Evolutionary conservation across 1,140 invertebrate genomes (phyloP).

Genomic region (Lepidurus couesii): DNA sequence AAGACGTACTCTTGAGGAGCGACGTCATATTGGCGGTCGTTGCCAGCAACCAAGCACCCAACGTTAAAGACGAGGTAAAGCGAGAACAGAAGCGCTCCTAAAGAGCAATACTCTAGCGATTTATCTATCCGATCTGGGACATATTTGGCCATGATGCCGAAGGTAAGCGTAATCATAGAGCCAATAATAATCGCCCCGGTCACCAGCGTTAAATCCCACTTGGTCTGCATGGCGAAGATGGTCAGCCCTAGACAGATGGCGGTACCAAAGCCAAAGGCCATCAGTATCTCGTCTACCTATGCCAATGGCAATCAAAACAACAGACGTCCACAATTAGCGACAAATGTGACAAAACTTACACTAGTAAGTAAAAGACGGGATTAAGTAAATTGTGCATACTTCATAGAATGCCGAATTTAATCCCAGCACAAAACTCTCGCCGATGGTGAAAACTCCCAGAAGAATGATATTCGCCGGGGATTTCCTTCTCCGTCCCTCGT

Average conservation of each 20-base stretch:
- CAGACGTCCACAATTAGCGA: no score
- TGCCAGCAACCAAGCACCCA: conserved; percentile 55
- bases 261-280: conserved; percentile 46
- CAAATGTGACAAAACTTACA: neutral
- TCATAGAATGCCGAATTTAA: conserved; percentile 43
- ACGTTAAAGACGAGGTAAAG: conserved; percentile 55
- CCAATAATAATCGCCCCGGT: conserved; percentile 49
- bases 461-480: conserved; percentile 52
- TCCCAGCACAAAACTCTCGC: conserved; percentile 70
- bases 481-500: conserved; percentile 46
- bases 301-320: neutral
- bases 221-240: conserved; percentile 50
- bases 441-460: conserved; percentile 50
- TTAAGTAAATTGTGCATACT: conserved; percentile 21
- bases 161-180: conserved; percentile 48
- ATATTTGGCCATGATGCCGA: conserved; percentile 50
- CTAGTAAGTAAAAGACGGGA: conserved; percentile 22
- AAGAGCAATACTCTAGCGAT: conserved; percentile 45
- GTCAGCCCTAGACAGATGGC: conserved; percentile 50
- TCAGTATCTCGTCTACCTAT: conserved; percentile 42
- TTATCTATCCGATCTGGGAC: conserved; percentile 42
- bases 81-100: conserved; percentile 52
- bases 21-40: conserved; percentile 49
- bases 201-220: conserved; percentile 49
- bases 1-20: conserved; percentile 71